Evolutionary conservation across 2,888 invertebrate genomes (phyloP), one percentile per base, ranked within the genome.

Genomic region (Megalurothrips usitatus): DNA sequence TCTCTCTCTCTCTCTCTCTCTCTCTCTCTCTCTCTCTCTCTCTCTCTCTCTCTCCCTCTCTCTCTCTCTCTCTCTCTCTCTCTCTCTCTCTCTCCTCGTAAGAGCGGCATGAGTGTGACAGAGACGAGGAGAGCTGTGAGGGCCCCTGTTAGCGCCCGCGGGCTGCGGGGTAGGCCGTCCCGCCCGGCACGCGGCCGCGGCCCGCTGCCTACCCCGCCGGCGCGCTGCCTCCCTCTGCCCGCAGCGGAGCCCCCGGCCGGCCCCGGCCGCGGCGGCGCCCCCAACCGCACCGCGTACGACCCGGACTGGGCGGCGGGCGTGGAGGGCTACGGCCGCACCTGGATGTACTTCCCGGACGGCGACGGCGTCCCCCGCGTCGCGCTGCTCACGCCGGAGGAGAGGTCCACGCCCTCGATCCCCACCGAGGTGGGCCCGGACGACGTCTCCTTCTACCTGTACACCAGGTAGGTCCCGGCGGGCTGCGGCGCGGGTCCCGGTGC

Each of bases 321-420:
- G 26, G 87, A 87, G 26, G 86, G 87, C 48, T 87, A 87, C 52
- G 87, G 87, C 11, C 86, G 85, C 81, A 87, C 87, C 52, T 88
- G 88, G 87, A 87, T 88, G 28, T 87, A 87, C 79, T 87, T 88
- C 84, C 87, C 87, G 0, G 87, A 88, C 84, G 88, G 88, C 75
- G 85, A 86, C 79, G 87, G 85, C 17, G 84, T 85, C 26, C 86
- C 87, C 0, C 87, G 87, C 83, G 87, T 88, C 2, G 87, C 87
- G 1, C 85, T 87, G 63, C 83, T 88, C 82, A 84, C 84, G 19
- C 47, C 84, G 26, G 84, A 85, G n/a, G 81, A 79, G 23, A 26
- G 78, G n/a, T 49, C 47, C 79, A 48, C 47, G 34, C 79, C 48
- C 14, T 28, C n/a, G n/a, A 58, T 26, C n/a, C 68, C n/a, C 19